These are phyloP conservation scores for Oithona nana DNA, from an alignment of 2,888 invertebrate species.

Conservation along the genomic window DNA sequence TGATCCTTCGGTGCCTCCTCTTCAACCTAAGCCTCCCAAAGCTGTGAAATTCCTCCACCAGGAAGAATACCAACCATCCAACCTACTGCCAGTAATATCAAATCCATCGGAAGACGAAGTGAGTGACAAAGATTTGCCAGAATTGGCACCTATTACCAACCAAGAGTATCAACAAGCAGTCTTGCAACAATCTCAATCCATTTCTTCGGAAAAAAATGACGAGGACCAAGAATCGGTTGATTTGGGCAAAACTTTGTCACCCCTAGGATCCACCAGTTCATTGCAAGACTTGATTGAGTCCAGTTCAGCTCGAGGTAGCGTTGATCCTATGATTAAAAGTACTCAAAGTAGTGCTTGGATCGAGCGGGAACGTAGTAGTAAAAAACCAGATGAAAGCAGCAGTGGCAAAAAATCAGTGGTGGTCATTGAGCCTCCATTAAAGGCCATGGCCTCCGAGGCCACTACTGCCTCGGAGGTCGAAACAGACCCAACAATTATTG, in stretches of 20 bases:
- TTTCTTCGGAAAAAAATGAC: background rate
- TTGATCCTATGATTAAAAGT: background rate
- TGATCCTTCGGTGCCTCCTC: background rate
- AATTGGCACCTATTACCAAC: background rate
- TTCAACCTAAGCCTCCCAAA: background rate
- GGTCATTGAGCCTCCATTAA: background rate
- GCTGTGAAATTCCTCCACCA: background rate
- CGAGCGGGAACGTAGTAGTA: background rate
- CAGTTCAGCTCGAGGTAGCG: background rate
- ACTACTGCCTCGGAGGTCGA: background rate
- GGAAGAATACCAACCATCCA: background rate
- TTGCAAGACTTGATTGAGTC: background rate
- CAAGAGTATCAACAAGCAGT: background rate
- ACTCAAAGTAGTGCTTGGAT: background rate
- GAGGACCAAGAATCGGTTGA: background rate
- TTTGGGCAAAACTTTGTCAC: background rate
- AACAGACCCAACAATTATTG: background rate
- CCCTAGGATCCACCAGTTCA: constrained; percentile 5
- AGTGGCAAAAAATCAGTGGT: background rate
- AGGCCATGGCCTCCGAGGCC: background rate
- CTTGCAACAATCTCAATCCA: background rate
- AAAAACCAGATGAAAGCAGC: background rate
- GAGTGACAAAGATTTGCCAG: constrained; percentile 8
- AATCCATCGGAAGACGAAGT: background rate
- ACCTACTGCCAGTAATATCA: background rate